These are phyloP conservation scores for Denticeps clupeoides DNA, from an alignment of 2,797 vertebrate genomes.

Conservation along the genomic window DNA sequence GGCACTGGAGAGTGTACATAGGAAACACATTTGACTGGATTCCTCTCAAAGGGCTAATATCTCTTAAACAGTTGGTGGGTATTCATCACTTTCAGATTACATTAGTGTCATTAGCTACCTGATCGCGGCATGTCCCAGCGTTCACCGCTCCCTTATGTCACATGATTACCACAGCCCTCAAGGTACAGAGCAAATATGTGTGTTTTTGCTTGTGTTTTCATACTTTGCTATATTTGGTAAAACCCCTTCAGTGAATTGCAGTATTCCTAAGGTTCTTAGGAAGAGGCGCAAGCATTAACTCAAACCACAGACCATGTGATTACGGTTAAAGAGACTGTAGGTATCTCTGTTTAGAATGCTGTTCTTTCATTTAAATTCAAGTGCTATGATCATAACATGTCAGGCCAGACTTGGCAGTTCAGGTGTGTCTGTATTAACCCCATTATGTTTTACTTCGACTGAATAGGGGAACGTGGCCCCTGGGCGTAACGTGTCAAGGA, in stretches of 20 bases:
- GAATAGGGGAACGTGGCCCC: conserved; percentile 1
- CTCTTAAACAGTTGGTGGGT: neutral
- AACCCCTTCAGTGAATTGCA: too few species aligned
- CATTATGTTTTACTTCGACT: conserved; percentile 5
- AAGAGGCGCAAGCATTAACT: too few species aligned
- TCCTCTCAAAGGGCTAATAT: neutral
- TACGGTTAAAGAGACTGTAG: too few species aligned
- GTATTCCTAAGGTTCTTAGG: too few species aligned
- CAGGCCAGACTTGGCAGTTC: neutral
- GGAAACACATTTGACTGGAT: neutral
- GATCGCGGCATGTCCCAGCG: neutral
- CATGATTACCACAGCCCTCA: neutral
- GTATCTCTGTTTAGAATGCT: too few species aligned
- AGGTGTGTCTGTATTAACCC: neutral
- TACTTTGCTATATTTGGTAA: too few species aligned
- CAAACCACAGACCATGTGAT: too few species aligned
- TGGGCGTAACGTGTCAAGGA: conserved; percentile 3
- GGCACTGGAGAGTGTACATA: neutral
- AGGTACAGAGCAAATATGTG: neutral
- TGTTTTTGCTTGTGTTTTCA: too few species aligned
- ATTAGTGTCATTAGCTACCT: neutral
- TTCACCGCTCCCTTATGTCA: neutral
- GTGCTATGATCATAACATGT: neutral
- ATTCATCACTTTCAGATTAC: neutral
- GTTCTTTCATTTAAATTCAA: too few species aligned